phyloP scores from a whole-genome alignment of 2,797 vertebrate species.

The Glossophaga mutica region DNA sequence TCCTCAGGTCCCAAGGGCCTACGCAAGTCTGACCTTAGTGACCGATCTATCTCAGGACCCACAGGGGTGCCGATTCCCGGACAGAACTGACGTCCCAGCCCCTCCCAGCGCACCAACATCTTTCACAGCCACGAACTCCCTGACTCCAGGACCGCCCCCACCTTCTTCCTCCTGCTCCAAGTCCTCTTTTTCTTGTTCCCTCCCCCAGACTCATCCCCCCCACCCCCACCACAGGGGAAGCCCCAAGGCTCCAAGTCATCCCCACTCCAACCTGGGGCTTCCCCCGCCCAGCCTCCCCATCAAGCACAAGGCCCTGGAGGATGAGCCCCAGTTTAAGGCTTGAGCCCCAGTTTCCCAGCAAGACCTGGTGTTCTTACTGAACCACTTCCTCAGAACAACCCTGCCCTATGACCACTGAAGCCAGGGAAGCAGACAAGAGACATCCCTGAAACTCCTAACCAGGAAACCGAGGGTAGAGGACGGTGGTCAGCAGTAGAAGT shows the following conservation, averaged over 20 bases:
- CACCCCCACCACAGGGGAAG: slow-evolving; percentile 3
- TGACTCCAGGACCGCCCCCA: not conserved
- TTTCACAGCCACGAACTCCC: slow-evolving; percentile 15
- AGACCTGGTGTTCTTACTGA: not conserved
- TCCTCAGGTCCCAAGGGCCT: not conserved
- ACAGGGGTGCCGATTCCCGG: not conserved
- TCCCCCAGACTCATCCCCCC: slow-evolving; percentile 27
- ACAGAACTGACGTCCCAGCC: not conserved
- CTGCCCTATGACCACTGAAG: not conserved
- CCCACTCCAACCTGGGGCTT: slow-evolving; percentile 45
- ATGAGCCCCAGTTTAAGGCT: not conserved
- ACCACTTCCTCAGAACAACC: not conserved
- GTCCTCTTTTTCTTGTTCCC: not conserved
- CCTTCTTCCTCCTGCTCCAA: slow-evolving; percentile 10
- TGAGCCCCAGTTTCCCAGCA: not conserved
- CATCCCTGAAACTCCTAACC: not conserved
- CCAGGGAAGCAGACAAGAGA: not conserved
- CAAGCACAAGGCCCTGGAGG: not conserved
- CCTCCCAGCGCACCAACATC: not conserved
- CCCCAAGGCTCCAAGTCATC: slow-evolving; percentile 49
- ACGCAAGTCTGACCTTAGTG: slow-evolving; percentile 21
- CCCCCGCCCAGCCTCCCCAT: not conserved
- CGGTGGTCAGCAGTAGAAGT: not conserved
- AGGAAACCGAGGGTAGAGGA: not conserved
- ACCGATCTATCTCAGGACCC: not conserved